A percentile compares a stretch with the other conserved stretches of the same genome.
Conservation (phyloP, 37 sponge, comb jelly and placozoan genomes). For the Petrosia ficiformis region DNA sequence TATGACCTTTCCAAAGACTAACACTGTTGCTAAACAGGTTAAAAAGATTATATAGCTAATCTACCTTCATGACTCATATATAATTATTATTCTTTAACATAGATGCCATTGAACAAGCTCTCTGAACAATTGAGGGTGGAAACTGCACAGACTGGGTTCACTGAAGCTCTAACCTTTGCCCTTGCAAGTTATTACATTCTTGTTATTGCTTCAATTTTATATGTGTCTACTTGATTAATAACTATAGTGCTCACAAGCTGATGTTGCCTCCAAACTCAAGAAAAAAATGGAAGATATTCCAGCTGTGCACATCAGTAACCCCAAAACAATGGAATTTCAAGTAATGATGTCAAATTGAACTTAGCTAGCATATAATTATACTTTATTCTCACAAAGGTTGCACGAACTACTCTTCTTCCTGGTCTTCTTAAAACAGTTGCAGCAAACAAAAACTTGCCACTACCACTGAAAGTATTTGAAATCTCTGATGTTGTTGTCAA, state of each 20-base stretch:
- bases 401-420: constrained; percentile 70
- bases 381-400: constrained; percentile 29
- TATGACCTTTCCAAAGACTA: constrained; percentile 47
- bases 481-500: constrained; percentile 71
- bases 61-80: not conserved
- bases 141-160: constrained; percentile 78
- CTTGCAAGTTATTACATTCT: constrained; percentile 35
- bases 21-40: constrained; percentile 66
- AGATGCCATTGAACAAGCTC: constrained; percentile 79
- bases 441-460: constrained; percentile 69
- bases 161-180: constrained; percentile 79
- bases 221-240: not conserved
- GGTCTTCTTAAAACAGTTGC: constrained; percentile 77
- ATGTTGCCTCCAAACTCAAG: constrained; percentile 43
- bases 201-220: not conserved
- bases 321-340: constrained; percentile 84
- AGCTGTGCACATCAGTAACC: constrained; percentile 81
- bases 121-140: constrained; percentile 61
- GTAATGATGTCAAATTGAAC: constrained; percentile 6
- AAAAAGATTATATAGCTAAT: too few relatives aligned
- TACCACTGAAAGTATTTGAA: constrained; percentile 80
- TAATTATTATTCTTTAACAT: not conserved
- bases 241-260: constrained; percentile 67
- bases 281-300: constrained; percentile 45
- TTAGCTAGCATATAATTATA: not conserved